Percentiles rank a stretch among this genome's conserved stretches.
phyloP scores from a whole-genome alignment of 2,113 vertebrate genomes.

The Lycocorax pyrrhopterus region DNA sequence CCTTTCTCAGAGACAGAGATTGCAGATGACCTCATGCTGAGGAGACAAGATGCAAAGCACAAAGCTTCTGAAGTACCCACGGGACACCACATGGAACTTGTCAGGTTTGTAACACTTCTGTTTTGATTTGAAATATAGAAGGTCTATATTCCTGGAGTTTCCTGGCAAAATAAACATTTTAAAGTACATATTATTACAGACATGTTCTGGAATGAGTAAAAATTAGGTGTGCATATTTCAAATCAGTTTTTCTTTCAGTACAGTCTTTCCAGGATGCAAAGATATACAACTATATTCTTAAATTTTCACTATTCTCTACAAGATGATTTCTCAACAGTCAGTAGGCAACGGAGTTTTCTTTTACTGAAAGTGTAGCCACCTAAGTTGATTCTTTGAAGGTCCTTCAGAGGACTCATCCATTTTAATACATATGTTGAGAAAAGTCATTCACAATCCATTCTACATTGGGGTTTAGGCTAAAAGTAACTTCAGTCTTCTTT shows the following conservation, averaged over 20 bases:
- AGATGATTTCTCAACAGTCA: background rate
- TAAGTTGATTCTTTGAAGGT: background rate
- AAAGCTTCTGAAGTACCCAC: background rate
- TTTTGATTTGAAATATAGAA: background rate
- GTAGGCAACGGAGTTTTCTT: background rate
- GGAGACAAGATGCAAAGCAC: background rate
- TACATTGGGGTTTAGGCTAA: background rate
- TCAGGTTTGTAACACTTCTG: background rate
- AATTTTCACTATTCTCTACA: background rate
- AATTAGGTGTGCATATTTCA: background rate
- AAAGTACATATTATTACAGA: background rate
- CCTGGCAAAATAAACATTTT: background rate
- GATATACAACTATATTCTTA: background rate
- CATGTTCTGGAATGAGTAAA: background rate
- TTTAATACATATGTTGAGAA: background rate
- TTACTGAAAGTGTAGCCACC: background rate
- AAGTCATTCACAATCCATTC: background rate
- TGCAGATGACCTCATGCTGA: background rate
- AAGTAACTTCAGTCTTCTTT: background rate
- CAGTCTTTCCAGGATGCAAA: fast-evolving
- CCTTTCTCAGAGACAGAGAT: background rate
- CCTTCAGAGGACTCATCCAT: background rate
- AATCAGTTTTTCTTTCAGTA: background rate
- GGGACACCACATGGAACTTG: fast-evolving
- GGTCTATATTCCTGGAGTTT: background rate